phyloP scores from a whole-genome alignment of 2,113 vertebrate genomes.

The Scytalopus superciliaris region DNA sequence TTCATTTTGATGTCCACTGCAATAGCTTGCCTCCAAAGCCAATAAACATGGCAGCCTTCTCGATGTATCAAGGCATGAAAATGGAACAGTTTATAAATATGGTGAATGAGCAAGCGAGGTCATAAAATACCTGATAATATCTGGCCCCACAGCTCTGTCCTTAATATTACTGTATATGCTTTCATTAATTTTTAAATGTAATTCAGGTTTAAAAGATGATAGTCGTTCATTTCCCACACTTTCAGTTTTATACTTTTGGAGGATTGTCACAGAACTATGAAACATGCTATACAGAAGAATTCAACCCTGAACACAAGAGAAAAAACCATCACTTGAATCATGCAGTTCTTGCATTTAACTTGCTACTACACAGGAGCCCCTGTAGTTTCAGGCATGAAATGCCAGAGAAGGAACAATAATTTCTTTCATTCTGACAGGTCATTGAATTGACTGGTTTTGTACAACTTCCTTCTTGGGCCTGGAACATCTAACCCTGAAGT shows the following conservation, averaged over 20 bases:
- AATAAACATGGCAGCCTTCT: not conserved
- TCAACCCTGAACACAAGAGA: not conserved
- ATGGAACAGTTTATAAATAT: not conserved
- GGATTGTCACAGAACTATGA: slow-evolving; percentile 4
- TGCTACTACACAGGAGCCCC: not conserved
- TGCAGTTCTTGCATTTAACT: not conserved
- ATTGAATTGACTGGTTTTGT: slow-evolving; percentile 1
- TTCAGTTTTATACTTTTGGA: not conserved
- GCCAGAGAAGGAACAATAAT: not conserved
- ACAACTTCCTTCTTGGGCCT: not conserved
- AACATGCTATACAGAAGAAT: not conserved
- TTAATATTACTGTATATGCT: not conserved
- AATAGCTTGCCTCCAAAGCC: slow-evolving; percentile 7
- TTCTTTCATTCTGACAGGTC: not conserved
- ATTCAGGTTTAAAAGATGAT: slow-evolving; percentile 18
- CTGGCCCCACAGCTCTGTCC: not conserved
- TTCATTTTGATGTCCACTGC: not conserved
- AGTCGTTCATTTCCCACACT: not conserved
- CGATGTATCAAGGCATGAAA: not conserved
- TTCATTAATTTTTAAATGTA: not conserved
- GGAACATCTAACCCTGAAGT: slow-evolving; percentile 17
- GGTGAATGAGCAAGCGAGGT: not conserved
- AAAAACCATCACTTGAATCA: not conserved
- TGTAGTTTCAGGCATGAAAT: not conserved
- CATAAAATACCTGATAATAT: not conserved